Percentiles rank a stretch among this genome's conserved stretches.
phyloP scores from a whole-genome alignment of 2,797 vertebrate genomes.

The Oreortyx pictus region DNA sequence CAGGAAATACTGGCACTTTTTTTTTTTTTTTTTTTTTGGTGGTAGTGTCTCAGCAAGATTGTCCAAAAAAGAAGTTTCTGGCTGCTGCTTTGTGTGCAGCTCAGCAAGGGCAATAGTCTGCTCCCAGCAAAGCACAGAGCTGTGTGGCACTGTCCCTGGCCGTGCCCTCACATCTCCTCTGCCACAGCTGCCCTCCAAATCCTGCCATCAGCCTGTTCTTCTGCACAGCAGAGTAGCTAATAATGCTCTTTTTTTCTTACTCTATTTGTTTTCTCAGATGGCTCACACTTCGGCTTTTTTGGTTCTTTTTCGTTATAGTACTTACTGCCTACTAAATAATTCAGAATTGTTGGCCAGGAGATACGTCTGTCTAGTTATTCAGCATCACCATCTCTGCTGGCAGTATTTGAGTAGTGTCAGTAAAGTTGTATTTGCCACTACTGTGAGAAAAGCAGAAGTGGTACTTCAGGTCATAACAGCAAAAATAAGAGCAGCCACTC shows the following conservation, averaged over 20 bases:
- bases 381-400: neutral
- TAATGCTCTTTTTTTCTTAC: neutral
- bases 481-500: too few relatives aligned
- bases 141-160: neutral
- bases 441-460: neutral
- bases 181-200: neutral
- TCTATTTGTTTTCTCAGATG: slow-evolving; percentile 35
- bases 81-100: neutral
- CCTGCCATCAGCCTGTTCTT: neutral
- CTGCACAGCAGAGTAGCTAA: neutral
- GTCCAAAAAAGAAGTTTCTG: neutral
- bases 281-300: slow-evolving; percentile 25
- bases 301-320: neutral
- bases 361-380: slow-evolving; percentile 22
- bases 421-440: neutral
- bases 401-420: neutral
- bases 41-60: neutral
- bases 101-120: neutral
- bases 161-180: neutral
- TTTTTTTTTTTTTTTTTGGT: neutral
- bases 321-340: slow-evolving; percentile 36
- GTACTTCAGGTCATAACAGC: too few relatives aligned
- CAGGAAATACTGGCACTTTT: neutral
- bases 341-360: neutral
- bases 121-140: neutral